These are phyloP conservation scores for Tiphia femorata DNA, from an alignment of 2,888 invertebrate genomes.

Conservation along the genomic window DNA sequence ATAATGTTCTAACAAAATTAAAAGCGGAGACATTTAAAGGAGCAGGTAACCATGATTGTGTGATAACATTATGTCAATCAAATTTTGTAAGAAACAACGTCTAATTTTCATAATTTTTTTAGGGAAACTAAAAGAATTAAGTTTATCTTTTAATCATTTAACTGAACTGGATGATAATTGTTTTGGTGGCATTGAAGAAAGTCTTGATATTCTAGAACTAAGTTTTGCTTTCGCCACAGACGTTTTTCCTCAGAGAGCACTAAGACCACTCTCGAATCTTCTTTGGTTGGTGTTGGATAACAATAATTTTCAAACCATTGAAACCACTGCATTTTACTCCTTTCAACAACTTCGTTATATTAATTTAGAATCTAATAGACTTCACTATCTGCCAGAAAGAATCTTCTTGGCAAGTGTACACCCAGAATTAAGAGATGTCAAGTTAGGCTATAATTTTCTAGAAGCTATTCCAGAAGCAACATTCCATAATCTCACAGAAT, in stretches of 20 bases:
- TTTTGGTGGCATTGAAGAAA: constrained; percentile 82
- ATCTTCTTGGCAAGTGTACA: constrained; percentile 80
- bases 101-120: constrained; percentile 45
- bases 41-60: too few relatives aligned
- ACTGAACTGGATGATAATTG: constrained; percentile 85
- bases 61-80: not conserved
- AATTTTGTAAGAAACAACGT: not conserved
- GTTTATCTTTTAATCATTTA: constrained; percentile 91
- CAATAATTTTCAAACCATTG: constrained; percentile 84
- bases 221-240: constrained; percentile 88
- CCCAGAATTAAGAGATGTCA: constrained; percentile 80
- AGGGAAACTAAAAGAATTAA: constrained; percentile 86
- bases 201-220: constrained; percentile 85
- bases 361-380: constrained; percentile 88
- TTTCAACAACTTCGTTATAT: constrained; percentile 75
- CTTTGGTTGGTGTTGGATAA: constrained; percentile 90
- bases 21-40: constrained; percentile 67
- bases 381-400: constrained; percentile 78
- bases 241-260: constrained; percentile 81
- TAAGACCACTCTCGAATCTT: constrained; percentile 80
- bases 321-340: constrained; percentile 78
- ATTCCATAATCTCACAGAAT: constrained; percentile 79
- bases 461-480: constrained; percentile 77
- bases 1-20: constrained; percentile 82
- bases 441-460: constrained; percentile 86